phyloP scores from a whole-genome alignment of 2,888 invertebrate genomes.

The Scaptomyza polygonia region DNA sequence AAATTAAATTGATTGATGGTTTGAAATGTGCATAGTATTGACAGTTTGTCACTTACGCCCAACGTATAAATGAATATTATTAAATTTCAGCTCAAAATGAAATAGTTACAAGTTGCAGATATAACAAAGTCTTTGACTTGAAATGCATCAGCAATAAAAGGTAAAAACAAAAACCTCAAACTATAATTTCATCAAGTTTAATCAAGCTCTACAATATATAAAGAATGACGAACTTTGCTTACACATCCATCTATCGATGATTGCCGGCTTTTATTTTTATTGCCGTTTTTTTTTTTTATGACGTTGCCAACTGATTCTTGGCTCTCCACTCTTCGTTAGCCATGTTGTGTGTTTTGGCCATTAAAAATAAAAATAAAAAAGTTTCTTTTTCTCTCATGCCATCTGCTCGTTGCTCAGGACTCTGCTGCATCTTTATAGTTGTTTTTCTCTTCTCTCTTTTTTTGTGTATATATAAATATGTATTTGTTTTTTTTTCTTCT shows the following conservation, averaged over 20 bases:
- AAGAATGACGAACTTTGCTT: neutral
- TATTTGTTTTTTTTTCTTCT: too few species aligned
- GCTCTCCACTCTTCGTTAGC: slow-evolving; percentile 32
- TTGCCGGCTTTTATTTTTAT: neutral
- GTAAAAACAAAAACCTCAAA: neutral
- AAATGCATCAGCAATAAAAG: neutral
- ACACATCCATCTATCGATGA: slow-evolving; percentile 12
- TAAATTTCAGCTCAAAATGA: too few species aligned
- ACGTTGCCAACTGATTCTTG: slow-evolving; percentile 21
- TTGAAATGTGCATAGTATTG: slow-evolving; percentile 33
- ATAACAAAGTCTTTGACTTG: neutral
- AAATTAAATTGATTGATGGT: slow-evolving; percentile 26
- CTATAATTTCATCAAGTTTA: neutral
- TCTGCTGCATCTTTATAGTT: slow-evolving; percentile 32
- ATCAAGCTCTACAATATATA: slow-evolving; percentile 2
- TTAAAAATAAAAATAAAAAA: slow-evolving; percentile 34
- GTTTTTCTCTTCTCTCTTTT: slow-evolving; percentile 1
- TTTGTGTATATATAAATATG: slow-evolving; percentile 2
- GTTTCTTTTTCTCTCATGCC: slow-evolving; percentile 8
- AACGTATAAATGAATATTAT: too few species aligned
- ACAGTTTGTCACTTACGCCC: slow-evolving; percentile 14
- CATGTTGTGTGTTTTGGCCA: slow-evolving; percentile 49
- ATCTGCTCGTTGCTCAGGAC: slow-evolving; percentile 34
- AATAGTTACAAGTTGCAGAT: too few species aligned
- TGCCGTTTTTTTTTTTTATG: neutral